These are phyloP conservation scores for Ciona savignyi DNA, from an alignment of 23 tunicate species.

Conservation along the genomic window DNA sequence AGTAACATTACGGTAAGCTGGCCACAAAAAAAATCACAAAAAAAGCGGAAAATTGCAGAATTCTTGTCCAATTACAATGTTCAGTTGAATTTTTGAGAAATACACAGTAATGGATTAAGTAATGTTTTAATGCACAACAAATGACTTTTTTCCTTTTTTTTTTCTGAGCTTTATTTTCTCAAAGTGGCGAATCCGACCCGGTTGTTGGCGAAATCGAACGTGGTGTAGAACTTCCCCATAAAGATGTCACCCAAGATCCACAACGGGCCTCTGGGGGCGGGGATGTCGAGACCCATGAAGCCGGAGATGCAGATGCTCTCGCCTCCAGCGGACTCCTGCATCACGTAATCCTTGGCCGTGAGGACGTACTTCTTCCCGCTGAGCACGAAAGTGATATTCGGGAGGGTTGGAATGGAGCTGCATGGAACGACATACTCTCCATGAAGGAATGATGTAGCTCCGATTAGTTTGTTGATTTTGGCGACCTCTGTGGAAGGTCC, in stretches of 20 bases:
- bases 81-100: too few species aligned
- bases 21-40: too few species aligned
- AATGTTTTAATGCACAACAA: too few species aligned
- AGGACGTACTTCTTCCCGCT: constrained; percentile 42
- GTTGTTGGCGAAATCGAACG: constrained; percentile 82
- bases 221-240: constrained; percentile 91
- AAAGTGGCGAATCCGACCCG: constrained; percentile 66
- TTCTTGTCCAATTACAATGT: too few species aligned
- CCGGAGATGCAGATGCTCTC: constrained; percentile 73
- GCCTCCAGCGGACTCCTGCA: constrained; percentile 62
- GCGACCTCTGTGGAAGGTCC: constrained; percentile 79
- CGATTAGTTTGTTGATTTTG: constrained; percentile 78
- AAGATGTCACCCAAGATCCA: constrained; percentile 96
- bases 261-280: constrained; percentile 84
- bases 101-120: too few species aligned
- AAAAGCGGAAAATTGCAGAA: too few species aligned
- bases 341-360: constrained; percentile 64
- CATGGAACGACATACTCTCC: constrained; percentile 88
- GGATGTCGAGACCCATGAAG: constrained; percentile 82
- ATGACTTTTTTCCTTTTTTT: too few species aligned
- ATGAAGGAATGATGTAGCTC: constrained; percentile 47
- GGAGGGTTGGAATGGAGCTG: constrained; percentile 49
- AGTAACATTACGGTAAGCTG: too few species aligned
- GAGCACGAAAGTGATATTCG: constrained; percentile 48
- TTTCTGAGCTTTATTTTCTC: too few species aligned